These are phyloP conservation scores for Perccottus glenii DNA, from an alignment of 2,113 vertebrate genomes.

Conservation along the genomic window DNA sequence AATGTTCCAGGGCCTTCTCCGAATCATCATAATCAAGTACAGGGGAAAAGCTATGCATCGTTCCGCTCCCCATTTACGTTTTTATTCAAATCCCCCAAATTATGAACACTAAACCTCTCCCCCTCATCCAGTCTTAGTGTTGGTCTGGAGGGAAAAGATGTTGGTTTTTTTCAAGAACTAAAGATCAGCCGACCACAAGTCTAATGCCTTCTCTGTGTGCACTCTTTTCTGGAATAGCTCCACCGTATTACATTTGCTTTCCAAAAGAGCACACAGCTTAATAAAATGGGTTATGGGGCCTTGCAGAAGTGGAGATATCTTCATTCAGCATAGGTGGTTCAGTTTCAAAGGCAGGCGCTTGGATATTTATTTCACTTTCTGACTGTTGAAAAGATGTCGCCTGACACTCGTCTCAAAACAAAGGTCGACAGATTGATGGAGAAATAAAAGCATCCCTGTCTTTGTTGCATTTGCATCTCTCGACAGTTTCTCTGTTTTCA, in stretches of 20 bases:
- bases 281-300: constrained; percentile 71
- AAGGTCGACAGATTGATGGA: constrained; percentile 48
- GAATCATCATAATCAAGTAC: constrained; percentile 72
- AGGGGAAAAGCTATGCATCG: constrained; percentile 53
- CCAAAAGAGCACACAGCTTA: constrained; percentile 58
- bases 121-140: constrained; percentile 68
- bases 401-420: constrained; percentile 33
- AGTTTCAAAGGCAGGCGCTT: constrained; percentile 53
- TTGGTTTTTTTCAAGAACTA: constrained; percentile 64
- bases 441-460: constrained; percentile 40
- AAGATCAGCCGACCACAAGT: constrained; percentile 75
- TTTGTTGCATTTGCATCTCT: constrained; percentile 30
- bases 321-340: constrained; percentile 60
- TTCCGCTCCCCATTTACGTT: constrained; percentile 63
- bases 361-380: constrained; percentile 39
- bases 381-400: constrained; percentile 24
- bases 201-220: constrained; percentile 73
- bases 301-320: constrained; percentile 61
- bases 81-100: constrained; percentile 73
- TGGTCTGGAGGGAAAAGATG: constrained; percentile 57
- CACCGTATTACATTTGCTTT: constrained; percentile 68
- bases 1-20: constrained; percentile 67
- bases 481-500: constrained; percentile 31
- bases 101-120: constrained; percentile 72
- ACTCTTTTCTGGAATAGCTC: constrained; percentile 64